Conservation (phyloP, 2,888 invertebrate genomes). For the Lissocephala sabroskyi region DNA sequence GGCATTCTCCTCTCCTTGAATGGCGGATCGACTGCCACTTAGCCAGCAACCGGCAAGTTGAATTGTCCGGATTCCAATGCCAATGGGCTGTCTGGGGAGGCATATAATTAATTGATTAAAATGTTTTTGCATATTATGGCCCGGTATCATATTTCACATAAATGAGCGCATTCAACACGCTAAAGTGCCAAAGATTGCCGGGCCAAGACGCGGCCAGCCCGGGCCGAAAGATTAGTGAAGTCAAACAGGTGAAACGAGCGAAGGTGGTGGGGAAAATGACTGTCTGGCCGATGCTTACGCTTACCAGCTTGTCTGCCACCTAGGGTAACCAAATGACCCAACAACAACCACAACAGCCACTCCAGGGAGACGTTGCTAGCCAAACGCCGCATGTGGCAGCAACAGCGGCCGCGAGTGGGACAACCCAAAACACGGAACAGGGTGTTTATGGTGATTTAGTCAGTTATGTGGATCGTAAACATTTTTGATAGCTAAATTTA, state of each 20-base stretch:
- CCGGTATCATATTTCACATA: conserved; percentile 67
- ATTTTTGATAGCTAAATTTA: conserved; percentile 72
- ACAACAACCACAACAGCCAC: conserved; percentile 9
- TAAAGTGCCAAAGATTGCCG: conserved; percentile 57
- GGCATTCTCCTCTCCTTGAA: no score
- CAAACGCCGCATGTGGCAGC: conserved; percentile 35
- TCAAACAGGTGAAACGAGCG: conserved; percentile 12
- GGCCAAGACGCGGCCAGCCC: conserved; percentile 19
- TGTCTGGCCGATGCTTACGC: conserved; percentile 14
- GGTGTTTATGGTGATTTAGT: conserved; percentile 73
- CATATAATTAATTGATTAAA: conserved; percentile 69
- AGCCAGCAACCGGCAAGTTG: no score
- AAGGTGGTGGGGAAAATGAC: conserved; percentile 9
- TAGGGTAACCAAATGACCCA: conserved; percentile 42
- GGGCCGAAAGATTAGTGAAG: conserved; percentile 31
- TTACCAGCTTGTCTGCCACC: conserved; percentile 59
- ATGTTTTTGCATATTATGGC: conserved; percentile 65
- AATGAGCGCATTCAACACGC: conserved; percentile 66
- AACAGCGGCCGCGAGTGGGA: background rate
- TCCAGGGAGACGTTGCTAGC: conserved; percentile 35
- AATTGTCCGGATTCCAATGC: background rate
- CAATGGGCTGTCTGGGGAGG: conserved; percentile 29
- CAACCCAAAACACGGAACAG: conserved; percentile 57
- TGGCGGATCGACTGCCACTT: no score
- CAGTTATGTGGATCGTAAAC: conserved; percentile 72